phyloP scores from a whole-genome alignment of 2,113 vertebrate genomes.

The Suricata suricatta region DNA sequence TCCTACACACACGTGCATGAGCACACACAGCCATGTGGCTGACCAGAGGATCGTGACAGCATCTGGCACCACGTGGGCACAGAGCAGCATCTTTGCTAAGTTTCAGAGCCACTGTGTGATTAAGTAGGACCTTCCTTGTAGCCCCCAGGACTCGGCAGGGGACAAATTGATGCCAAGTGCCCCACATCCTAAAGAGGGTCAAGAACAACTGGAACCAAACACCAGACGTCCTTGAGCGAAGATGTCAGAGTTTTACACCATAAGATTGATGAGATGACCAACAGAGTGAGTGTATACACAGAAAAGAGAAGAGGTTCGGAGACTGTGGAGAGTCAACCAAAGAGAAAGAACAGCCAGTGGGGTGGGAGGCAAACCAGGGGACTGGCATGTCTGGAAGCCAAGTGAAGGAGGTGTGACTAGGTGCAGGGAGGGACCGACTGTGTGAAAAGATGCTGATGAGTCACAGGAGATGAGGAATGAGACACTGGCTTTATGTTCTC shows the following conservation, averaged over 20 bases:
- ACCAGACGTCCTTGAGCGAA: background rate
- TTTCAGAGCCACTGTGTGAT: too few species aligned
- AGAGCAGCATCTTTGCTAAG: background rate
- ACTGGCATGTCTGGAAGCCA: background rate
- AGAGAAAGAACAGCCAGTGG: background rate
- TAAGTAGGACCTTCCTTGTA: background rate
- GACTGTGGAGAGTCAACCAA: background rate
- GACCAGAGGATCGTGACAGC: background rate
- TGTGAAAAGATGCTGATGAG: background rate
- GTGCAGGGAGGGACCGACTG: background rate
- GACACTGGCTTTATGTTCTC: fast-evolving
- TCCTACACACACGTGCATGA: background rate
- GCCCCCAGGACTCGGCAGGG: background rate
- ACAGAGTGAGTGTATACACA: background rate
- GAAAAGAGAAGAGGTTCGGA: background rate
- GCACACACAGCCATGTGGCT: background rate
- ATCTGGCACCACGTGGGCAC: background rate
- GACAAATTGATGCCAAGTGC: background rate
- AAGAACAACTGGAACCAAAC: background rate
- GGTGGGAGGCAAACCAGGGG: background rate
- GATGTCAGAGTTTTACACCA: background rate
- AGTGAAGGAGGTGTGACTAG: background rate
- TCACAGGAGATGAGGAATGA: fast-evolving
- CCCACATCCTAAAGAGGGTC: background rate
- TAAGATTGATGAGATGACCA: background rate